These are phyloP conservation scores for Pristionchus maxplancki DNA, from an alignment of 2,888 invertebrate species.

Conservation along the genomic window DNA sequence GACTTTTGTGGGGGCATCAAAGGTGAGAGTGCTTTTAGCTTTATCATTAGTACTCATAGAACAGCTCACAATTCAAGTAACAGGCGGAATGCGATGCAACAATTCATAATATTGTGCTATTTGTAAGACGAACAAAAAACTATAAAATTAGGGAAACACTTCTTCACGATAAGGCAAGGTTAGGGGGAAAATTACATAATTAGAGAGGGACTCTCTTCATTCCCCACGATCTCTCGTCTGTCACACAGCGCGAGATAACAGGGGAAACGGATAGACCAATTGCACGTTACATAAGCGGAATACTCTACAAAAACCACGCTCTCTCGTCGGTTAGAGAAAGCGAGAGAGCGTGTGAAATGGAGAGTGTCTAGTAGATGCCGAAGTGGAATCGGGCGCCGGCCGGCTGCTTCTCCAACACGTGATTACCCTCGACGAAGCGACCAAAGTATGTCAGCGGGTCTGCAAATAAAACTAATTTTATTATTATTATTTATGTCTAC, in stretches of 20 bases:
- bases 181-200: not conserved
- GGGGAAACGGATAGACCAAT: not conserved
- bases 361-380: constrained; percentile 33
- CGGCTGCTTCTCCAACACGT: constrained; percentile 26
- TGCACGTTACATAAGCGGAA: not conserved
- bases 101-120: not conserved
- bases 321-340: not conserved
- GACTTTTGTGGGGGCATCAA: too few relatives aligned
- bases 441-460: constrained; percentile 26
- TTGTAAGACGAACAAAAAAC: not conserved
- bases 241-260: too few relatives aligned
- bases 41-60: not conserved
- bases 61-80: not conserved
- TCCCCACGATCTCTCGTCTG: not conserved
- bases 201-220: not conserved
- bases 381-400: constrained; percentile 44
- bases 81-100: not conserved
- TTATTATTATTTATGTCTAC: too few relatives aligned
- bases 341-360: not conserved
- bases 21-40: not conserved
- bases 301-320: not conserved
- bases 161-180: not conserved
- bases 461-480: not conserved
- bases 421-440: constrained; percentile 20
- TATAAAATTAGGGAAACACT: not conserved